Evolutionary conservation across 1,140 invertebrate genomes (phyloP).

Genomic region (Formica exsecta): DNA sequence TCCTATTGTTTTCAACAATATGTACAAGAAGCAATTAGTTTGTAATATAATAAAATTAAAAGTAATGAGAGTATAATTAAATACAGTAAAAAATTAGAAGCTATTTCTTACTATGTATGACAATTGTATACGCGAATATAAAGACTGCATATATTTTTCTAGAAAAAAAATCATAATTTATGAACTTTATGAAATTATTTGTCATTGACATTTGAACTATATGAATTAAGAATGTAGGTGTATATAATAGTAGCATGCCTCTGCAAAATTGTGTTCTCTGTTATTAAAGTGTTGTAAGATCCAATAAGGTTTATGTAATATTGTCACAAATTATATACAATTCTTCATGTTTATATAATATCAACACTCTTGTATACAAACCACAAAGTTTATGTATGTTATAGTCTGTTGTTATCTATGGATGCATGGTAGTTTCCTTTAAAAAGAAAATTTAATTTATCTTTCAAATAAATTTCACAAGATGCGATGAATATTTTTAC

Average conservation of each 20-base stretch:
- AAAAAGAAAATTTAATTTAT: not conserved
- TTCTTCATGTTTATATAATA: slow-evolving; percentile 41
- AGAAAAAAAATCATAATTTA: not conserved
- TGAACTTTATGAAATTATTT: not conserved
- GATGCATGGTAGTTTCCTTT: not conserved
- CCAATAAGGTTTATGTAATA: slow-evolving; percentile 27
- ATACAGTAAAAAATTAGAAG: not conserved
- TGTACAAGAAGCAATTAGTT: not conserved
- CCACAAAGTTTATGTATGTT: not conserved
- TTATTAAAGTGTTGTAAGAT: slow-evolving; percentile 38
- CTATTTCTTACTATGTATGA: not conserved
- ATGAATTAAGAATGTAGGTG: slow-evolving; percentile 37
- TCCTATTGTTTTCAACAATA: not conserved
- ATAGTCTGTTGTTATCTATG: not conserved
- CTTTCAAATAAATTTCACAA: not conserved
- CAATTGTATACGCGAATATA: not conserved
- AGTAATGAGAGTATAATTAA: not conserved
- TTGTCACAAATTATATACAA: slow-evolving; percentile 7
- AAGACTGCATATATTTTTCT: not conserved
- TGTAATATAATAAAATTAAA: not conserved
- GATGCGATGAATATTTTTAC: not conserved
- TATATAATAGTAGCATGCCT: slow-evolving; percentile 46
- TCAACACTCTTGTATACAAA: not conserved
- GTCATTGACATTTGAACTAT: slow-evolving; percentile 62
- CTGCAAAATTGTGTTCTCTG: slow-evolving; percentile 16